Base-by-base conservation (phyloP, 2,888 invertebrate genomes). In the Autographa pulchrina region DNA sequence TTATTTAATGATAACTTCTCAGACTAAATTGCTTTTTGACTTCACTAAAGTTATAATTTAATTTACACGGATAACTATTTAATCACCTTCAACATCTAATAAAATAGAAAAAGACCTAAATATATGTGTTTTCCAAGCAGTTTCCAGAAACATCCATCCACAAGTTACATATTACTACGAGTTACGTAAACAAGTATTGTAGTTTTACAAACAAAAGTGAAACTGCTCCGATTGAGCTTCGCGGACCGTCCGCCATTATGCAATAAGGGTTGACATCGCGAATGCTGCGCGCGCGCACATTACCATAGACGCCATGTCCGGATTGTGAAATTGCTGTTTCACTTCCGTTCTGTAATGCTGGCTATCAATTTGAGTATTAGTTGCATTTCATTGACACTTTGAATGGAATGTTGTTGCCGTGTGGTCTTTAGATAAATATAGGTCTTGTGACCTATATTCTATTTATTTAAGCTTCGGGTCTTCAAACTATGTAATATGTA, bases 271-370 rank as follows among this genome's bases (percentile, higher is more conserved):
- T 89, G 73, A 83, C 71, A 88, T 89, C 83, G 84, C 78, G 83
- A 78, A 92, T 91, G 89, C 92, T 68, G 38, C 81, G 78, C 85
- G 87, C 82, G 80, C 77, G 72, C 88, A 72, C 86, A 91, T 92
- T 90, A 86, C 86, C 89, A 92, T 92, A 80, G 85, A 70, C 76
- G 86, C 87, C 89, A 91, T 92, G 94, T 94, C 92, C 92, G 94
- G 92, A 92, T 94, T 94, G 93, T 92, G 94, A 94, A 94, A 94
- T 92, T 88, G 88, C 76, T 93, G 87, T 92, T 93, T 94, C 92
- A 94, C 94, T 95, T 95, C 95, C 94, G 92, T 91, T 85, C 72
- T 72, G 38, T 68, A 76, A 85, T 80, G 77, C 58, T 58, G 16
- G 59, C 63, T 61, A 75, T 78, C 66, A 78, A 78, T 75, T 66